Conservation (phyloP, 2,888 invertebrate genomes). For the Scaptomyza caliginosa region DNA sequence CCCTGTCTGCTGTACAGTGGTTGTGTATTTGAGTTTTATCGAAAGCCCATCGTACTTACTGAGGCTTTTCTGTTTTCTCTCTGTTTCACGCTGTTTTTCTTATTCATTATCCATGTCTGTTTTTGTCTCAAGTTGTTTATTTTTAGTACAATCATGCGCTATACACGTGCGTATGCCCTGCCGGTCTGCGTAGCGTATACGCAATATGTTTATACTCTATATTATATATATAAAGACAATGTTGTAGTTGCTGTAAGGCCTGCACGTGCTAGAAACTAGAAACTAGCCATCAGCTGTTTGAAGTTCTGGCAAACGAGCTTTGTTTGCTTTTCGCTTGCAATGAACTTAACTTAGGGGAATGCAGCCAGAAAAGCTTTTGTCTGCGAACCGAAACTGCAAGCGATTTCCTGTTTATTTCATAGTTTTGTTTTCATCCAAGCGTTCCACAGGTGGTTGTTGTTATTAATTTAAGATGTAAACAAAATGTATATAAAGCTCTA, state of each 20-base stretch:
- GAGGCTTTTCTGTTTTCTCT: constrained; percentile 8
- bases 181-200: constrained; percentile 58
- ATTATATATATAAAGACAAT: neutral
- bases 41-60: neutral
- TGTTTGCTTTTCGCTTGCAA: constrained; percentile 7
- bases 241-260: neutral
- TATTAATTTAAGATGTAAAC: too few species aligned
- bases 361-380: constrained; percentile 37
- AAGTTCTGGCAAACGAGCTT: constrained; percentile 39
- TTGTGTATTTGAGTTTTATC: neutral
- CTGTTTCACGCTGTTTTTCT: constrained; percentile 14
- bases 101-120: constrained; percentile 4
- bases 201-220: constrained; percentile 44
- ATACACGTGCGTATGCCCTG: constrained; percentile 64
- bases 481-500: constrained; percentile 31
- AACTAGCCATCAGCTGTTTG: too few species aligned
- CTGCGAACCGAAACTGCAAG: constrained; percentile 17
- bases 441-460: constrained; percentile 50
- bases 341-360: neutral
- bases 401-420: constrained; percentile 27
- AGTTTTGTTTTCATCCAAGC: neutral
- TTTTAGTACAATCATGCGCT: constrained; percentile 61
- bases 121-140: constrained; percentile 43
- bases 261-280: constrained; percentile 44
- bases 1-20: neutral